phyloP scores from a whole-genome alignment of 2,113 vertebrate species.

The Megalops atlanticus region DNA sequence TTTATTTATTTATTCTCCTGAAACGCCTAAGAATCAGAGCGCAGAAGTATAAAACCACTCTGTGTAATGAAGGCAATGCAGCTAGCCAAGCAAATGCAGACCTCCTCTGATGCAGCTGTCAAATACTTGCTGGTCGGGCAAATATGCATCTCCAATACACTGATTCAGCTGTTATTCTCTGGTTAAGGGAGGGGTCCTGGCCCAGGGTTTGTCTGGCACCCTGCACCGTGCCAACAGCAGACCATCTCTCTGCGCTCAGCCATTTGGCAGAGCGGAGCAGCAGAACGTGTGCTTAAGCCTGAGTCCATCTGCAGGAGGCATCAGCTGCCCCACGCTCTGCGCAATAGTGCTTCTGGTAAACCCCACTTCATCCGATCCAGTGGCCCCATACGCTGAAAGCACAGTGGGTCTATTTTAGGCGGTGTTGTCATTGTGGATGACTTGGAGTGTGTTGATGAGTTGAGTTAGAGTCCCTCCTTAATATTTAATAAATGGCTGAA shows the following conservation, averaged over 20 bases:
- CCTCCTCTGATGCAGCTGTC: constrained; percentile 60
- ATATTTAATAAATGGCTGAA: too few species aligned
- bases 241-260: neutral
- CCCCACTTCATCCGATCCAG: neutral
- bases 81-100: constrained; percentile 55
- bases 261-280: neutral
- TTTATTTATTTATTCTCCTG: too few species aligned
- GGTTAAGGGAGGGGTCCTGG: constrained; percentile 58
- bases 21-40: constrained; percentile 47
- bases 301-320: neutral
- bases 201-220: constrained; percentile 36
- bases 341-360: neutral
- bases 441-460: too few species aligned
- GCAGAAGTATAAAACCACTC: constrained; percentile 64
- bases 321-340: neutral
- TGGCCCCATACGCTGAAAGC: neutral
- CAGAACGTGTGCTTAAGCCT: neutral
- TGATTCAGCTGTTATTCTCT: constrained; percentile 63
- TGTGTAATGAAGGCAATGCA: constrained; percentile 64
- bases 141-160: constrained; percentile 65
- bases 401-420: neutral
- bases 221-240: constrained; percentile 13
- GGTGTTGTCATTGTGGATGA: too few species aligned
- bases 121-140: constrained; percentile 70
- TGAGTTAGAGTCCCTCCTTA: too few species aligned